These are phyloP conservation scores for Diglossa cyanea DNA, from an alignment of 2,797 vertebrate species.

Conservation along the genomic window DNA sequence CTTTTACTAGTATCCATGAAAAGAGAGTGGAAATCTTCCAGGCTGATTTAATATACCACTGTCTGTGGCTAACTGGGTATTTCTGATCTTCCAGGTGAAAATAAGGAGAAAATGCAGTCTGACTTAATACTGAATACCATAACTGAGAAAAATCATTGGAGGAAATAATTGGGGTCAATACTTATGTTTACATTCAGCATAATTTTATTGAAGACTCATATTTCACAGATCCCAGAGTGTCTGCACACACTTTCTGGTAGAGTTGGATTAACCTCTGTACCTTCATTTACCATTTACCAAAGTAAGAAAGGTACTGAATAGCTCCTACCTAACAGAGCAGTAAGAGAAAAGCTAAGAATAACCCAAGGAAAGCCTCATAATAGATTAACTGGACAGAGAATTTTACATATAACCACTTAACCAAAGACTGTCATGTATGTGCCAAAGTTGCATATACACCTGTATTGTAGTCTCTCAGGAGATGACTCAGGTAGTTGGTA, in stretches of 20 bases:
- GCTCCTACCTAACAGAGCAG: neutral
- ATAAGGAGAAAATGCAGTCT: neutral
- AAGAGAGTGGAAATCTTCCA: neutral
- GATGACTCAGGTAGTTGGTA: neutral
- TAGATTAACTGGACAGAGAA: neutral
- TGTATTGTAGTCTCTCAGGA: neutral
- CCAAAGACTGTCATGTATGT: neutral
- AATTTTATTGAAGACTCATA: neutral
- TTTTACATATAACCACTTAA: neutral
- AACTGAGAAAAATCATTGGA: neutral
- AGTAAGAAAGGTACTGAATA: neutral
- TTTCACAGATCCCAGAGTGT: neutral
- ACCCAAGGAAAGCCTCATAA: neutral
- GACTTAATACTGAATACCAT: neutral
- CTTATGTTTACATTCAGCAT: neutral
- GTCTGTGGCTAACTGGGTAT: neutral
- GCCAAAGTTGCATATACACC: neutral
- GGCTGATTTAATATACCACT: neutral
- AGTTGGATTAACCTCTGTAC: neutral
- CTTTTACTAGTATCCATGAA: neutral
- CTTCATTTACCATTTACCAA: neutral
- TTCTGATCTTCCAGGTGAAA: neutral
- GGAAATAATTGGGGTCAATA: accelerated
- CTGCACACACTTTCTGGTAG: neutral
- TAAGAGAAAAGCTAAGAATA: neutral